phyloP scores from a whole-genome alignment of 53 echinoderm and acorn worm species.

The Paracentrotus lividus region DNA sequence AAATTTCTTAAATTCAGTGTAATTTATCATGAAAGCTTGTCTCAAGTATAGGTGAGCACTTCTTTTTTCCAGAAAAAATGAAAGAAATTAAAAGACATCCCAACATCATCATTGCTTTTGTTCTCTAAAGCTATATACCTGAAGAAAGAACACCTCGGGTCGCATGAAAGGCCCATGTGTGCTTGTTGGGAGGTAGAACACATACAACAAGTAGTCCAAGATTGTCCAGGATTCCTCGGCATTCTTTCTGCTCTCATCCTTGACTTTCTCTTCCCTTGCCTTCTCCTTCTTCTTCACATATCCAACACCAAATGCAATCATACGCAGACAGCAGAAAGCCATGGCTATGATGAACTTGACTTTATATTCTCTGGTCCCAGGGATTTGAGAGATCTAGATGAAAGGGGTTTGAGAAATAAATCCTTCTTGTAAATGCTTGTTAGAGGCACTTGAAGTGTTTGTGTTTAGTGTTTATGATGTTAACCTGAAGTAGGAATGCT shows the following conservation, averaged over 20 bases:
- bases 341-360: conserved; percentile 58
- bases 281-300: conserved; percentile 42
- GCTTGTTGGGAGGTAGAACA: conserved; percentile 86
- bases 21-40: no score
- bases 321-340: conserved; percentile 60
- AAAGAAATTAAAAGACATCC: no score
- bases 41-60: no score
- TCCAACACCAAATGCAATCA: conserved; percentile 54
- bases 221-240: conserved; percentile 65
- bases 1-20: no score
- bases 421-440: neutral
- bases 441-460: neutral
- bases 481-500: no score
- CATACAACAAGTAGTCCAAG: conserved; percentile 81
- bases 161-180: conserved; percentile 50
- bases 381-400: neutral
- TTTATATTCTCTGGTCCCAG: neutral
- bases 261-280: neutral
- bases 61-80: no score
- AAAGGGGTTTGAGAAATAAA: neutral
- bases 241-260: conserved; percentile 1
- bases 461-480: no score
- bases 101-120: no score
- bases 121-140: conserved; percentile 42
- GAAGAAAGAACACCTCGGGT: conserved; percentile 43